Base-by-base conservation (phyloP, 2,797 vertebrate species). In the Psittacula derbiana region DNA sequence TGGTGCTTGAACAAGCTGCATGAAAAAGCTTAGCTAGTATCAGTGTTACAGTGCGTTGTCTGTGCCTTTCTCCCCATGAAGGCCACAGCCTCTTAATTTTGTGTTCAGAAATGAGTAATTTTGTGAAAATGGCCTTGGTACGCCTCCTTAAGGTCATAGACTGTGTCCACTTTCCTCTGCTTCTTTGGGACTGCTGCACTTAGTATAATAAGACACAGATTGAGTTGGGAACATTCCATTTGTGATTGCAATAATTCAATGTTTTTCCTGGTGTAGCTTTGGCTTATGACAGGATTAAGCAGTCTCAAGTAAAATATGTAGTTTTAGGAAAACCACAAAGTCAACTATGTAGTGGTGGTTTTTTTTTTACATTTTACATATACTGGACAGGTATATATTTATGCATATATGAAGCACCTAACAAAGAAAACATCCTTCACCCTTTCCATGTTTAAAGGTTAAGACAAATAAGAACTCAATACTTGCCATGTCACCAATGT, bases 341-440 rank as follows among this genome's bases (percentile, higher is more conserved):
- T 81, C 46, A 49, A 0, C 53, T 60, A 47, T 6, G 2, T 25
- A 73, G n/a, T 15, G 16, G 9, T 38, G 19, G 18, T 1, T 0
- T 2, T 25, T n/a, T 27, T 11, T 4, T 12, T 28, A 53, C 61
- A 18, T 53, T 81, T 90, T 55, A 60, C 10, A 16, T 7, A 7
- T 27, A 65, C 21, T 25, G 4, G 36, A 12, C 19, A 40, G 12
- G 25, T 20, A 24, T 49, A 20, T 14, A 18, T 38, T 17, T 52
- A 40, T 23, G 16, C n/a, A 31, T 16, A 27, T 8, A 70, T 81
- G 52, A 66, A 86, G 62, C 14, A 52, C 9, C 5, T 52, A 24
- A 52, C 31, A 72, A 67, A 61, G 61, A 53, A 44, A 67, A 33
- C 0, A 18, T 55, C 15, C 8, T 71, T 71, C 46, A 38, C 61